These are phyloP conservation scores for Ailuropoda melanoleuca DNA, from an alignment of 2,113 vertebrate genomes.

Conservation along the genomic window DNA sequence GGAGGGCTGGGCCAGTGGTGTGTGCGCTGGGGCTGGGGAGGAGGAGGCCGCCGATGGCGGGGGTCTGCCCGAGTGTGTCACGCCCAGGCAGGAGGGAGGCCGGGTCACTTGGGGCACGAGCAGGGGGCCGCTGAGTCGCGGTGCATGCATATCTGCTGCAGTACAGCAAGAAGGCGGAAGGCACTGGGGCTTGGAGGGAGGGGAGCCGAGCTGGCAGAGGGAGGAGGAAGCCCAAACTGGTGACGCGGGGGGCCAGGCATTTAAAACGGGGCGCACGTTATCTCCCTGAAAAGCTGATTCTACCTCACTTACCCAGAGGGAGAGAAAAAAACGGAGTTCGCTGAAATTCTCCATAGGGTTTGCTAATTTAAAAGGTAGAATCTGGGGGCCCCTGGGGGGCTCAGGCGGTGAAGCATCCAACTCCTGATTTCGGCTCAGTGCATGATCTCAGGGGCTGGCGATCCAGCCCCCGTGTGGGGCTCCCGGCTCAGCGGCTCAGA, in stretches of 20 bases:
- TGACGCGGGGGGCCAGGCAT: neutral
- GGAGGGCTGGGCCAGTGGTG: neutral
- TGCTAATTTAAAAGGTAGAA: neutral
- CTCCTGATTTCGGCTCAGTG: neutral
- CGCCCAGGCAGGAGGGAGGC: neutral
- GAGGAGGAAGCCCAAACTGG: neutral
- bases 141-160: accelerated
- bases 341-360: neutral
- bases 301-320: neutral
- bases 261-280: neutral
- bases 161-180: neutral
- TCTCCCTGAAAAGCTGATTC: neutral
- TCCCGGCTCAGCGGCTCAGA: neutral
- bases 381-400: neutral
- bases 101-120: accelerated
- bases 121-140: neutral
- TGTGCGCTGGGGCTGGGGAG: neutral
- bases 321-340: neutral
- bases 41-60: accelerated
- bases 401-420: neutral
- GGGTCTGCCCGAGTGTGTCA: neutral
- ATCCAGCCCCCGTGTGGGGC: neutral
- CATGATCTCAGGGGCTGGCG: neutral
- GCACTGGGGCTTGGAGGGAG: neutral
- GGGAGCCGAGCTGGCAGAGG: neutral